Base-by-base conservation (phyloP, 2,888 invertebrate genomes). In the Athalia rosae region DNA sequence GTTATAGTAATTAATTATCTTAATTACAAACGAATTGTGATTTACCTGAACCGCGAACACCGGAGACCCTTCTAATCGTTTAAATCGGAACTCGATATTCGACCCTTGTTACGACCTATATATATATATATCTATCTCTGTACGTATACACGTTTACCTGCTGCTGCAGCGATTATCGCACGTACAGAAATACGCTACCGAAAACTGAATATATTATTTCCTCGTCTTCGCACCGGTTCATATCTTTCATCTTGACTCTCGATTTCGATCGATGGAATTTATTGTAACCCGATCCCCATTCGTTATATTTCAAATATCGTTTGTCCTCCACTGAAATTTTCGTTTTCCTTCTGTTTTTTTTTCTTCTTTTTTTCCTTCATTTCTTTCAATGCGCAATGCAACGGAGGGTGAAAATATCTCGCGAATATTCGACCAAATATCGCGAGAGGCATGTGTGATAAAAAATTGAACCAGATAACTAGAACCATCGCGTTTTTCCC, bases 1-100 rank as follows among this genome's bases (percentile, higher is more conserved):
- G 50, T 71, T 58, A 6, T n/a, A 48, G 74, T 74, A 61, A 74
- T 74, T 74, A 74, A 74, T 74, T 15, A 74, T 48, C 61, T 71
- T 62, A 74, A 74, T 74, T 74, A 74, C 48, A 74, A 74, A 74
- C 62, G 45, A 71, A 71, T 59, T 58, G 58, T 45, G 43, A 71
- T 71, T 71, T 67, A 53, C 47, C 67, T 15, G n/a, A 48, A 11
- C 5, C 13, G n/a, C 6, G 43, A 3, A 45, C 56, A 3, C 4
- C 15, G 53, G 3, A 4, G 67, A 69, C 71, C 71, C 58, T 71
- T 59, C n/a, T 58, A 71, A 71, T 58, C 58, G 71, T 58, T 71
- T 15, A n/a, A 58, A 56, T 45, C 58, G 43, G 43, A 56, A 43
- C 58, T 45, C 71, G 71, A 71, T 71, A 71, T 45, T 64, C 47